Conservation (phyloP, 2,888 invertebrate genomes). For the Halocaridina rubra region DNA sequence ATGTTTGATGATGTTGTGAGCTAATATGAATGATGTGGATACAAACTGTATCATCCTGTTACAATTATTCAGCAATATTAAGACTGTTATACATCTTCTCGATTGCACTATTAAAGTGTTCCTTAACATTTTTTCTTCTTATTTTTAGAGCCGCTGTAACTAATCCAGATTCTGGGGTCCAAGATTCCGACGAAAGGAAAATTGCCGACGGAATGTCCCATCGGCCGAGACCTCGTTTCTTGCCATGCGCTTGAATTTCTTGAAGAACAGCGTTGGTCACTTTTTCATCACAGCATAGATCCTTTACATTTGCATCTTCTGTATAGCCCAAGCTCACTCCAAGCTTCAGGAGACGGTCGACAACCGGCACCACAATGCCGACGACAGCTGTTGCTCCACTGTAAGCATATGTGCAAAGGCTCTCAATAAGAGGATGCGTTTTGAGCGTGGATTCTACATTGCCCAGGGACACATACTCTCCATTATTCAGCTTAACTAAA, state of each 20-base stretch:
- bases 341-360: constrained; percentile 67
- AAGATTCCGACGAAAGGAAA: constrained; percentile 84
- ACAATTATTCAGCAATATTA: not conserved
- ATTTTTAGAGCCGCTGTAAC: constrained; percentile 98
- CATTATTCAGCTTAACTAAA: constrained; percentile 95
- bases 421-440: constrained; percentile 93
- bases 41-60: no score
- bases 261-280: constrained; percentile 85
- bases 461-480: constrained; percentile 97
- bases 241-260: constrained; percentile 84
- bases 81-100: constrained; percentile 35
- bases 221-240: constrained; percentile 81
- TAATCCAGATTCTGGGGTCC: constrained; percentile 97
- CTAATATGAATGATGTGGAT: no score
- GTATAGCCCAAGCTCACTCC: constrained; percentile 25
- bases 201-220: constrained; percentile 93
- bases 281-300: constrained; percentile 79
- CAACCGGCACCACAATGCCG: constrained; percentile 87
- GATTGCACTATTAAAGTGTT: constrained; percentile 30
- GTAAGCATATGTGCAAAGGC: constrained; percentile 97
- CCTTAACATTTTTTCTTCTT: constrained; percentile 68
- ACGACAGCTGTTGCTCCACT: constrained; percentile 85
- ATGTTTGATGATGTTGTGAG: no score
- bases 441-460: constrained; percentile 96
- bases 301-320: constrained; percentile 64